Conservation (phyloP, 2,888 invertebrate genomes). For the Acronicta leporina region DNA sequence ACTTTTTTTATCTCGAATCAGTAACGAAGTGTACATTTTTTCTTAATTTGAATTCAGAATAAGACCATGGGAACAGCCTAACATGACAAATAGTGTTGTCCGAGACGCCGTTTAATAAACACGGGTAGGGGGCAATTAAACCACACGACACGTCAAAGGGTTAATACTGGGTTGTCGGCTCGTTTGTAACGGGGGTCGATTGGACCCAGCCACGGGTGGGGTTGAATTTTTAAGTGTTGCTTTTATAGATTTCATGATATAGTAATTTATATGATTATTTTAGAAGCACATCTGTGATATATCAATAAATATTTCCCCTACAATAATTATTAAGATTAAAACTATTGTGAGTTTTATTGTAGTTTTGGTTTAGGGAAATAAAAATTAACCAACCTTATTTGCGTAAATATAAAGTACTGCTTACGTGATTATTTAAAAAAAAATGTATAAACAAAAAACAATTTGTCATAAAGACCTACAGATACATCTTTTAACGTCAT, state of each 20-base stretch:
- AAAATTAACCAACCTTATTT: no score
- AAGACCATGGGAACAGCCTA: slow-evolving; percentile 72
- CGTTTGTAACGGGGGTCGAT: slow-evolving; percentile 57
- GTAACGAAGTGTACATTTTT: neutral
- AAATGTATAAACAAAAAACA: no score
- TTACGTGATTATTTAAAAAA: no score
- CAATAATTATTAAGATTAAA: neutral
- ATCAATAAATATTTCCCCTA: slow-evolving; percentile 3
- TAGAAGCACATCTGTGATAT: slow-evolving; percentile 47
- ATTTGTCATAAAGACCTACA: no score
- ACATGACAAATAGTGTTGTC: slow-evolving; percentile 76
- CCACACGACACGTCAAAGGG: slow-evolving; percentile 86
- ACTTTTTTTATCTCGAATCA: neutral
- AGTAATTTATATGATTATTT: slow-evolving; percentile 46
- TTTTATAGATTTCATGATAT: slow-evolving; percentile 56
- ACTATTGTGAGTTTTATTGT: no score
- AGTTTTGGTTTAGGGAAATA: no score
- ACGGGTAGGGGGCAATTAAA: slow-evolving; percentile 78
- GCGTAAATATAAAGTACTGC: no score
- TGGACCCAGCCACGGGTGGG: slow-evolving; percentile 42
- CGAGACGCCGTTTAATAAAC: slow-evolving; percentile 81
- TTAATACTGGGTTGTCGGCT: slow-evolving; percentile 74
- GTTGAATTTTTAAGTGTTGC: slow-evolving; percentile 61
- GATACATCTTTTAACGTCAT: no score
- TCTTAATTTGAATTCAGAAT: slow-evolving; percentile 60